These are phyloP conservation scores for Etheostoma cragini DNA, from an alignment of 2,113 vertebrate species.

Conservation along the genomic window DNA sequence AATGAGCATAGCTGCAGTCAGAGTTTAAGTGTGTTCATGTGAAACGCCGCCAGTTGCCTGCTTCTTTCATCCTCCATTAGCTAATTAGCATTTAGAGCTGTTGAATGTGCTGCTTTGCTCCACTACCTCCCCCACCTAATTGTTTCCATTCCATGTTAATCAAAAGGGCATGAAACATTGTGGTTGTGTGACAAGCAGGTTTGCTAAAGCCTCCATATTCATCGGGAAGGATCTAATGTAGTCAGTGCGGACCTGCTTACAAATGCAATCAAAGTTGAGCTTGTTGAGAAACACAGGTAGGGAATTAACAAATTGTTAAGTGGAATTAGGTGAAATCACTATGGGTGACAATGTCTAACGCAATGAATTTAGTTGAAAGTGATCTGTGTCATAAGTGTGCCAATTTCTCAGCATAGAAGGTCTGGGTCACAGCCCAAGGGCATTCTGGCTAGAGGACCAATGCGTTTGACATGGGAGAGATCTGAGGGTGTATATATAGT, in stretches of 20 bases:
- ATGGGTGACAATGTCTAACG: constrained; percentile 16
- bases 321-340: constrained; percentile 38
- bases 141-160: constrained; percentile 82
- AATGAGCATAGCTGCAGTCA: constrained; percentile 39
- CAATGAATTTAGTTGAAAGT: constrained; percentile 9
- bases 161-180: constrained; percentile 78
- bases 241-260: constrained; percentile 46
- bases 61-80: constrained; percentile 81
- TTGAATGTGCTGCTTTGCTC: constrained; percentile 75
- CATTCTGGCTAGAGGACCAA: constrained; percentile 51
- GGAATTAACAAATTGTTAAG: constrained; percentile 43
- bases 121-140: constrained; percentile 69
- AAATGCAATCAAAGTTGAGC: constrained; percentile 54
- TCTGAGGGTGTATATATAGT: constrained; percentile 31
- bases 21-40: constrained; percentile 61
- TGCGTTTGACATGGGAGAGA: constrained; percentile 38
- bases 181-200: constrained; percentile 67
- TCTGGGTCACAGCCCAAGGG: constrained; percentile 37
- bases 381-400: constrained; percentile 1
- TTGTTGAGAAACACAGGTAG: constrained; percentile 40
- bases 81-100: constrained; percentile 85
- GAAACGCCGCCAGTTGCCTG: constrained; percentile 64
- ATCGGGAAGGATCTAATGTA: constrained; percentile 68
- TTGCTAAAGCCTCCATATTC: constrained; percentile 67
- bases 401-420: constrained; percentile 23